Evolutionary conservation across 1,140 invertebrate species (phyloP).

Genomic region (Phocides pigmalion): DNA sequence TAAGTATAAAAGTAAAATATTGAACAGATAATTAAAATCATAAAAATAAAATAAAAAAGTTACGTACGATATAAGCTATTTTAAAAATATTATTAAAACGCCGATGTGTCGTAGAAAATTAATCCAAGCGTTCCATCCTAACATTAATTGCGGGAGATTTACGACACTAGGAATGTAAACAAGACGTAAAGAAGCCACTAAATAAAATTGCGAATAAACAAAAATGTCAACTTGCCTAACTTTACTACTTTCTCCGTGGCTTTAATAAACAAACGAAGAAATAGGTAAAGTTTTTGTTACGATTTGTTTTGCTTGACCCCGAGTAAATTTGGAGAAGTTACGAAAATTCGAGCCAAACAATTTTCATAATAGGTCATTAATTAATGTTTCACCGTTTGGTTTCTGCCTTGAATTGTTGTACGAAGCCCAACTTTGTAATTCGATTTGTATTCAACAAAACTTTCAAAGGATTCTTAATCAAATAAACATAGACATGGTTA

Average conservation of each 20-base stretch:
- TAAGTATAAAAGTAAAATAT: too few relatives aligned
- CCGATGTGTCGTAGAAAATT: not conserved
- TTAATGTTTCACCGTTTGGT: conserved; percentile 19
- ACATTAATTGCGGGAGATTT: conserved; percentile 26
- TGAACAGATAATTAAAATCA: too few relatives aligned
- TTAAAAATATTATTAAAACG: too few relatives aligned
- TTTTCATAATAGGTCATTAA: conserved; percentile 42
- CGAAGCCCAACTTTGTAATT: not conserved
- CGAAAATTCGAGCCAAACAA: conserved; percentile 38
- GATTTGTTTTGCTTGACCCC: conserved; percentile 51
- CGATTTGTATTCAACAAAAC: too few relatives aligned
- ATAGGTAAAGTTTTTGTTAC: conserved; percentile 62
- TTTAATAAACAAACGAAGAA: conserved; percentile 75
- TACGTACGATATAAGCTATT: too few relatives aligned
- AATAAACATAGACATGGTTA: not conserved
- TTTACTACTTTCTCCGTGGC: conserved; percentile 59
- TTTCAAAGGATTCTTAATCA: too few relatives aligned
- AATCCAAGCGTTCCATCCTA: conserved; percentile 4
- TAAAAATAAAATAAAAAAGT: too few relatives aligned
- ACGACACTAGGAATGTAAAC: conserved; percentile 51
- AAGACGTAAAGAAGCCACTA: conserved; percentile 59
- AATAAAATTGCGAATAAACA: conserved; percentile 74
- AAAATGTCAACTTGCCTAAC: conserved; percentile 61
- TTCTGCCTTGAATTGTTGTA: conserved; percentile 12
- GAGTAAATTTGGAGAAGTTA: conserved; percentile 38